Evolutionary conservation across 2,888 invertebrate genomes (phyloP).

Genomic region (Rhogogaster chlorosoma): DNA sequence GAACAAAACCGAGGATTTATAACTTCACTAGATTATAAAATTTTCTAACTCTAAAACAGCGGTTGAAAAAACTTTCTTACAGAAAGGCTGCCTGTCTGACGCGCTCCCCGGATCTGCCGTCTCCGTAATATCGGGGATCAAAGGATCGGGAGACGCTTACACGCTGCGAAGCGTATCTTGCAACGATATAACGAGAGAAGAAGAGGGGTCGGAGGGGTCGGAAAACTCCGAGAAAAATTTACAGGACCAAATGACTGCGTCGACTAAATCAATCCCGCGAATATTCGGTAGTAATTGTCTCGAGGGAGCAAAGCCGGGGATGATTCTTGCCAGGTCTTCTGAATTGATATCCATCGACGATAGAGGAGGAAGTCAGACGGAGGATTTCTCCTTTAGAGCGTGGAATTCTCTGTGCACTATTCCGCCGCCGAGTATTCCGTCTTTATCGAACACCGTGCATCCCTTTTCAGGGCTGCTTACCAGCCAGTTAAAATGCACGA

Average conservation of each 20-base stretch:
- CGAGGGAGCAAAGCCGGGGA: conserved; percentile 69
- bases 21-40: no score
- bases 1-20: not conserved
- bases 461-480: conserved; percentile 89
- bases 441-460: conserved; percentile 77
- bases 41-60: conserved; percentile 20
- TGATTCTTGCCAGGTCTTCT: conserved; percentile 74
- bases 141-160: conserved; percentile 67
- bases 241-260: conserved; percentile 61
- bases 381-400: conserved; percentile 61
- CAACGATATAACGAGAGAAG: conserved; percentile 70
- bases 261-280: conserved; percentile 68
- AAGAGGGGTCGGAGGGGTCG: conserved; percentile 60
- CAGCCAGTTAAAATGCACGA: conserved; percentile 87
- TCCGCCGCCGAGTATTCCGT: conserved; percentile 64
- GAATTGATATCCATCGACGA: conserved; percentile 65
- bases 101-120: conserved; percentile 78
- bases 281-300: conserved; percentile 58
- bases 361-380: conserved; percentile 57
- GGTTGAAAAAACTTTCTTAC: conserved; percentile 42
- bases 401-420: conserved; percentile 72
- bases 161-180: conserved; percentile 72
- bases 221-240: conserved; percentile 64
- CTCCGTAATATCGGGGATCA: conserved; percentile 61
- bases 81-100: conserved; percentile 88